Evolutionary conservation across 2,888 invertebrate genomes (phyloP).

Genomic region (Homarus gammarus): DNA sequence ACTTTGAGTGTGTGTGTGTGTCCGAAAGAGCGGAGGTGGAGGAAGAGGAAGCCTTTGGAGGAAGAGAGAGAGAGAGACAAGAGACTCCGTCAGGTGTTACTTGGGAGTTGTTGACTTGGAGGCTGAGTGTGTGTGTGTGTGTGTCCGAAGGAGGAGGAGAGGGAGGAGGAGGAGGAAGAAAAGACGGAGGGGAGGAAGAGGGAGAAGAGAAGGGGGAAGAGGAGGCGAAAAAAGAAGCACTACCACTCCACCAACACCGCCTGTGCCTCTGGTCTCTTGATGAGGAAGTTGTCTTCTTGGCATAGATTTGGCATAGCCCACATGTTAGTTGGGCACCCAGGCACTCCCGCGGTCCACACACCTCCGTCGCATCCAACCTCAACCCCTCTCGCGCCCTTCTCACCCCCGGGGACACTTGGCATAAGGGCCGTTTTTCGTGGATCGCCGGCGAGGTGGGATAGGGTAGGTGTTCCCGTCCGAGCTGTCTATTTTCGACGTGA

Average conservation of each 20-base stretch:
- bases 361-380: background rate
- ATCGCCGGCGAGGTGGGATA: background rate
- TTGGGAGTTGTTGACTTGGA: too few species aligned
- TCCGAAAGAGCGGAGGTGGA: too few species aligned
- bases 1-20: too few species aligned
- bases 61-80: too few species aligned
- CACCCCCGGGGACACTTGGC: background rate
- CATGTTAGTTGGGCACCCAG: background rate
- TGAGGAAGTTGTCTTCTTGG: slow-evolving; percentile 14
- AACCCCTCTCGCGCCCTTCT: background rate
- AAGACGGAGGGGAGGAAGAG: background rate
- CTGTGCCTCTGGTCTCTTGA: background rate
- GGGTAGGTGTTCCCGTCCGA: background rate
- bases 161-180: background rate
- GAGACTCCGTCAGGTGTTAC: too few species aligned
- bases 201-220: background rate
- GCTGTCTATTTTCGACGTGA: slow-evolving; percentile 32
- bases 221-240: too few species aligned
- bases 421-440: background rate
- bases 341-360: background rate
- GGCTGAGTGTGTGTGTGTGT: slow-evolving; percentile 12
- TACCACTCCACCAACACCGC: background rate
- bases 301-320: slow-evolving; percentile 7
- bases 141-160: background rate
- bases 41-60: too few species aligned